Evolutionary conservation across 53 echinoderm and acorn worm genomes (phyloP).

Genomic region (Temnopleurus reevesii): DNA sequence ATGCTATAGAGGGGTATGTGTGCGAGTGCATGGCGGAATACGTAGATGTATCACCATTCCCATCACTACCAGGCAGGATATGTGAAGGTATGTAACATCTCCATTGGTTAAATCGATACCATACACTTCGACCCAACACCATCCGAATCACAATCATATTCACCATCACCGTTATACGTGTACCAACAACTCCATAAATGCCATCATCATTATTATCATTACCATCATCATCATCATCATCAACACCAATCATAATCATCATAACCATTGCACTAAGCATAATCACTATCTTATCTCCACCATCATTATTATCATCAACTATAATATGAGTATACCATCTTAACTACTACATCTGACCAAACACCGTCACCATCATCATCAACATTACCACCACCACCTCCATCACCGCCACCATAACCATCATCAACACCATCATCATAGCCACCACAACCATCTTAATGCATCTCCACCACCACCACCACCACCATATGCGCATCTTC

Average conservation of each 20-base stretch:
- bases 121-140: no score
- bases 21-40: constrained; percentile 61
- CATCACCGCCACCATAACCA: no score
- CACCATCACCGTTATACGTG: no score
- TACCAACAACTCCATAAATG: no score
- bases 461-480: no score
- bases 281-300: not conserved
- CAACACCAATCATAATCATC: not conserved
- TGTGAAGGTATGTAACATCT: constrained; percentile 30
- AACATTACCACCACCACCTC: no score
- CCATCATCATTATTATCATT: no score
- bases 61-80: constrained; percentile 33
- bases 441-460: no score
- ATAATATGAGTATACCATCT: not conserved
- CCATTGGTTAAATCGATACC: not conserved
- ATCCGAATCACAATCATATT: no score
- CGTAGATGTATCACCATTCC: constrained; percentile 58
- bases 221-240: not conserved
- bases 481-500: not conserved
- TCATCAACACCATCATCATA: no score
- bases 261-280: not conserved
- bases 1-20: constrained; percentile 53
- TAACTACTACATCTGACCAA: no score
- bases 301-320: not conserved
- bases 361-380: no score